A percentile compares a stretch with the other conserved stretches of the same genome.
Evolutionary conservation across 1,140 invertebrate genomes (phyloP).

Genomic region (Drosophila littoralis): DNA sequence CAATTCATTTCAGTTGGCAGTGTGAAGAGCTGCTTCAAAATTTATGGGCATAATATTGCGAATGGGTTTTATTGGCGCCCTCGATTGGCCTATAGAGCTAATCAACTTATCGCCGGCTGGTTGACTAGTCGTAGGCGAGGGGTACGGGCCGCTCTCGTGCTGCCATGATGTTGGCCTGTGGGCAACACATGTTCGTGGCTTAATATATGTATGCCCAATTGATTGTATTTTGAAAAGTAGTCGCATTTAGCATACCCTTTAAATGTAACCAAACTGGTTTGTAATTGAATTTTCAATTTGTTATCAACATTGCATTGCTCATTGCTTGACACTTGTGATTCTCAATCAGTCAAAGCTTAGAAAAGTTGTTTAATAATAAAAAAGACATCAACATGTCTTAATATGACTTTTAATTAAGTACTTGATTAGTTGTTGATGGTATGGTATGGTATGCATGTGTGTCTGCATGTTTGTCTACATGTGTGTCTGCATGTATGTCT

Average conservation of each 20-base stretch:
- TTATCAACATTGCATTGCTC: no score
- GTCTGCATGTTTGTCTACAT: no score
- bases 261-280: not conserved
- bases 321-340: no score
- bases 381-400: no score
- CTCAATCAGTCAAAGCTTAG: no score
- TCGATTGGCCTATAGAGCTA: slow-evolving; percentile 35
- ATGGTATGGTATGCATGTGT: no score
- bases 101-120: slow-evolving; percentile 30
- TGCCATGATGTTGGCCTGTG: slow-evolving; percentile 1
- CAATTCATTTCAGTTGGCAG: slow-evolving; percentile 21
- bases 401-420: no score
- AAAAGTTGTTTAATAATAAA: no score
- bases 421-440: no score
- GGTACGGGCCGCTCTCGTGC: not conserved
- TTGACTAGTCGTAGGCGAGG: not conserved
- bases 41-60: slow-evolving; percentile 70
- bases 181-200: slow-evolving; percentile 23
- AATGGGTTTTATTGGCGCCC: slow-evolving; percentile 57
- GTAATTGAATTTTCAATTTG: no score
- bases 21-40: slow-evolving; percentile 27
- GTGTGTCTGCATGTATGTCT: no score
- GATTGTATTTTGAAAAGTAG: no score
- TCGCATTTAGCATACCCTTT: slow-evolving; percentile 6
- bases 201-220: not conserved